A percentile compares a stretch with the other conserved stretches of the same genome.
Evolutionary conservation across 2,113 vertebrate species (phyloP).

Genomic region (Clupea harengus): DNA sequence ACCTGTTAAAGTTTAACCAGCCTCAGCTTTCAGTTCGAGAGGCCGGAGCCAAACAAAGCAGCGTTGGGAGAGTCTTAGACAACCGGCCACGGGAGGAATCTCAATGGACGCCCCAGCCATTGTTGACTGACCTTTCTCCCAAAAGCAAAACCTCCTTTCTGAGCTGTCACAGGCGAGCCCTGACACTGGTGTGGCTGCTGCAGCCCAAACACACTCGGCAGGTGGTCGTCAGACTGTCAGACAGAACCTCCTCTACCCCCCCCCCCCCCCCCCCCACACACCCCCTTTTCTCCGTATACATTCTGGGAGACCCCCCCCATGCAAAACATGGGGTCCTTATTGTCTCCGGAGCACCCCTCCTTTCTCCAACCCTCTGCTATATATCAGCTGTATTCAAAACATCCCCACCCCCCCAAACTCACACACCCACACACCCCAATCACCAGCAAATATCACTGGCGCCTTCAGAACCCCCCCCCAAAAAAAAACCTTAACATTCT

Average conservation of each 20-base stretch:
- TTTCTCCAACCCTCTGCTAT: neutral
- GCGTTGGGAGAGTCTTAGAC: neutral
- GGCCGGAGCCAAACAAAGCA: slow-evolving; percentile 22
- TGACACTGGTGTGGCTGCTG: neutral
- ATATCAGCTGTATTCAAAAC: neutral
- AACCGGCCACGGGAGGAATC: slow-evolving; percentile 31
- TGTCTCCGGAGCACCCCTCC: neutral
- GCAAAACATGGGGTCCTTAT: neutral
- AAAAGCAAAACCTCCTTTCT: neutral
- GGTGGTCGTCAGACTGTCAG: slow-evolving; percentile 20
- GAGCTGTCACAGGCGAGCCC: neutral
- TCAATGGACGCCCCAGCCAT: slow-evolving; percentile 23
- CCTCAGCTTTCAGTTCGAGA: neutral
- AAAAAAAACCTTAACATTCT: no score
- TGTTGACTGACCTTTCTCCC: slow-evolving; percentile 46
- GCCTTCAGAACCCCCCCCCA: neutral
- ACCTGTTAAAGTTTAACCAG: slow-evolving; percentile 21
- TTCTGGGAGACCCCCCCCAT: neutral
- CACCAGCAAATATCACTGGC: neutral
- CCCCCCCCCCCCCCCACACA: neutral
- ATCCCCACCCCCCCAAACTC: neutral
- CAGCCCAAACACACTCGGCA: neutral
- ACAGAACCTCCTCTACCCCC: neutral
- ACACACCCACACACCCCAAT: neutral
- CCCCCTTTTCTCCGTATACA: neutral